Evolutionary conservation across 2,888 invertebrate species (phyloP), one percentile per base, ranked within the genome.

Genomic region (Ligdia adustata): DNA sequence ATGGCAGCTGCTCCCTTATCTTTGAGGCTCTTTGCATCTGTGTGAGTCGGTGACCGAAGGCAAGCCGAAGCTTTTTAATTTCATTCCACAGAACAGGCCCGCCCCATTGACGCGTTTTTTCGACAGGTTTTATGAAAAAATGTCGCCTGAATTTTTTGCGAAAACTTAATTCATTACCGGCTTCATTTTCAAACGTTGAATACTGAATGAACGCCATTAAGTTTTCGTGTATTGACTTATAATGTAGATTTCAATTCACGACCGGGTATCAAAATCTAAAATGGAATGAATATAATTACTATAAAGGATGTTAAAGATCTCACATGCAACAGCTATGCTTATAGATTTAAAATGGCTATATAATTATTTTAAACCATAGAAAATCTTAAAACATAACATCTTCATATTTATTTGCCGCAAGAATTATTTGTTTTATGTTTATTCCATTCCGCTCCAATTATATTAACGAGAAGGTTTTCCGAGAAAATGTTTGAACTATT

Each of bases 1-100:
- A 58, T 52, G 55, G 46, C 53, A 51, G 31, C 53, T 48, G 49
- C 45, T 42, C 52, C 24, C 40, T 66, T 67, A 66, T 59, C 57
- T 62, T 58, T 61, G 22, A 29, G 39, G n/a, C 12, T 39, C 9
- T 15, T 22, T 33, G 38, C 11, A 16, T 20, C 31, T 46, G 33
- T 39, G 45, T 34, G 39, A 28, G 34, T 33, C 9, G 3, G 9
- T 18, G 4, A 7, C 24, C 18, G 53, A 45, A 46, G 39, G 37
- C 28, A 27, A 22, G 11, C 18, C 37, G 26, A 7, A 11, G 27
- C 16, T 28, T 47, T 40, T 40, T 47, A 35, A 35, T 47, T 40
- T 29, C 16, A 34, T 9, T 15, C 9, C 37, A 12, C 15, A n/a
- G n/a, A n/a, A n/a, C 9, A 9, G 13, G 13, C 18, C 18, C 5